Percentiles rank a stretch among this genome's conserved stretches.
phyloP scores from a whole-genome alignment of 1,140 invertebrate species.

The Euborellia annulipes region DNA sequence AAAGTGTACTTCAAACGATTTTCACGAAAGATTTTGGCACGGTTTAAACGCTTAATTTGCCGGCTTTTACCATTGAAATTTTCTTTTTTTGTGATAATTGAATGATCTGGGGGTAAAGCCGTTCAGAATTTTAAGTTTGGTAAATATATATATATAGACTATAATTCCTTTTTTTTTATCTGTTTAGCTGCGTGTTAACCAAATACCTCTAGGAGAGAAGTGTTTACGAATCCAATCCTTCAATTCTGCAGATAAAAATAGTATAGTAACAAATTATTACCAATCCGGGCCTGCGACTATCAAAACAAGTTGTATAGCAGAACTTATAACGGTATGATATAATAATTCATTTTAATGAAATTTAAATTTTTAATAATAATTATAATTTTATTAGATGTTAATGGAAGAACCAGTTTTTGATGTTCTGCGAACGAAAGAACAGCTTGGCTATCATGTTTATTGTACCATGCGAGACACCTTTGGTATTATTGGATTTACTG shows the following conservation, averaged over 20 bases:
- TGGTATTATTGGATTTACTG: conserved; percentile 54
- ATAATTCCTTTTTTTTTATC: too few species aligned
- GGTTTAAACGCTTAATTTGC: too few species aligned
- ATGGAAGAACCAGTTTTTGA: conserved; percentile 82
- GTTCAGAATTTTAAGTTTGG: too few species aligned
- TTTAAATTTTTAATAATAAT: neutral
- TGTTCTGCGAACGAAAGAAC: conserved; percentile 72
- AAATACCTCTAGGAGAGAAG: conserved; percentile 46
- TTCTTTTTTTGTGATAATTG: too few species aligned
- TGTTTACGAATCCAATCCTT: conserved; percentile 52
- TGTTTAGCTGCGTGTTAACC: conserved; percentile 9
- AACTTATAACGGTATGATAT: conserved; percentile 50
- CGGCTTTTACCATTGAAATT: too few species aligned
- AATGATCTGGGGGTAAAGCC: too few species aligned
- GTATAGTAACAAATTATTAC: conserved; percentile 76
- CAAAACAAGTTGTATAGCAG: conserved; percentile 49
- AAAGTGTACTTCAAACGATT: too few species aligned
- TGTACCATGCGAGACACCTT: conserved; percentile 36
- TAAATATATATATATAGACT: too few species aligned
- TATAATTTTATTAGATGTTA: conserved; percentile 34
- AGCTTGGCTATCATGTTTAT: conserved; percentile 71
- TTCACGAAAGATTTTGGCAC: too few species aligned
- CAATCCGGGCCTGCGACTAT: conserved; percentile 52
- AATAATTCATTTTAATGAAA: neutral
- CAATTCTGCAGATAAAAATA: conserved; percentile 61